phyloP scores from a whole-genome alignment of 1,140 invertebrate genomes.

The Philotrypesis tridentata region DNA sequence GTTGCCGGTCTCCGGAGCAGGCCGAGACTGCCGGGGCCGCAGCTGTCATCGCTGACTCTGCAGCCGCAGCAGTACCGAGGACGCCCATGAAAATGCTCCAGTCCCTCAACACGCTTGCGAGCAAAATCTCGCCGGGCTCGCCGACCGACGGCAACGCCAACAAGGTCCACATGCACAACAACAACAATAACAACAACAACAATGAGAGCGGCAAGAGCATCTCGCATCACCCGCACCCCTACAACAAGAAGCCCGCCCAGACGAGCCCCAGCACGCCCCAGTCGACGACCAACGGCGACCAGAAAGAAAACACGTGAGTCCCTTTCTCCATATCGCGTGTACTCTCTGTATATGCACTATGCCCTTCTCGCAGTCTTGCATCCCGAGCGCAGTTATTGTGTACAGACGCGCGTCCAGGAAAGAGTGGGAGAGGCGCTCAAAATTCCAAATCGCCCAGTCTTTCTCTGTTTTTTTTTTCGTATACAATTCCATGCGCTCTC shows the following conservation, averaged over 20 bases:
- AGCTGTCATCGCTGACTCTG: conserved; percentile 48
- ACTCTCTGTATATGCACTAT: neutral
- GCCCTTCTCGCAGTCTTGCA: too few relatives aligned
- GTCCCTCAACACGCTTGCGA: conserved; percentile 85
- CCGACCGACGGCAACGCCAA: conserved; percentile 73
- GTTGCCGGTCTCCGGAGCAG: conserved; percentile 64
- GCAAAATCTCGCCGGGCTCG: conserved; percentile 84
- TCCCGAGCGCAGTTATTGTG: too few relatives aligned
- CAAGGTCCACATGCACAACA: conserved; percentile 74
- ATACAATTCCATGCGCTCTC: conserved; percentile 36
- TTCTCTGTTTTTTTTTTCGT: conserved; percentile 46
- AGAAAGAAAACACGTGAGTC: conserved; percentile 72
- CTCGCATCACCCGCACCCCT: conserved; percentile 67
- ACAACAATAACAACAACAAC: conserved; percentile 74
- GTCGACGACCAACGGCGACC: conserved; percentile 65
- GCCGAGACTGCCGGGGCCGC: conserved; percentile 50
- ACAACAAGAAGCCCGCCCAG: conserved; percentile 66
- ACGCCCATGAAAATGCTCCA: conserved; percentile 80
- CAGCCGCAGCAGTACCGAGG: conserved; percentile 54
- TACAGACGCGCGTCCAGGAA: neutral
- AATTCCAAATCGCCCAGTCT: conserved; percentile 29
- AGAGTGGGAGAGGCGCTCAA: conserved; percentile 29
- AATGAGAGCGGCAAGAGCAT: conserved; percentile 69
- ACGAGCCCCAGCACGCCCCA: conserved; percentile 53
- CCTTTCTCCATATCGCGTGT: neutral